Percentiles rank a stretch among this genome's conserved stretches.
These are phyloP conservation scores for Gallinago nigripennis DNA, from an alignment of 2,797 vertebrate species.

Conservation along the genomic window DNA sequence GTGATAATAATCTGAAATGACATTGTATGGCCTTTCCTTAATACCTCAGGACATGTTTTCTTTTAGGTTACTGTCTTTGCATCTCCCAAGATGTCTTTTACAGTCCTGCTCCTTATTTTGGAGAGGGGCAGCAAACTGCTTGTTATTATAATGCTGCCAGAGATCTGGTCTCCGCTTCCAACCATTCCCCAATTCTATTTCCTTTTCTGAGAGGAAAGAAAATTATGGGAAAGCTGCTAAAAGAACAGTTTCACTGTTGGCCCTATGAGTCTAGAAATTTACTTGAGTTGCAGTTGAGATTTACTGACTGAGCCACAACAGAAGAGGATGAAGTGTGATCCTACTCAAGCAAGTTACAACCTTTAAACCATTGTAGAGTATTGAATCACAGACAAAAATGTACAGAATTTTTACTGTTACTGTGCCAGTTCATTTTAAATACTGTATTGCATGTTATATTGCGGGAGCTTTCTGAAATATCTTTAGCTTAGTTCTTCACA, in stretches of 20 bases:
- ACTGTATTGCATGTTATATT: background rate
- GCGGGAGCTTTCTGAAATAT: background rate
- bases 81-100: background rate
- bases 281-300: background rate
- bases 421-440: background rate
- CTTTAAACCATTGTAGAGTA: background rate
- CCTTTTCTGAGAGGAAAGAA: background rate
- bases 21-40: background rate
- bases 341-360: background rate
- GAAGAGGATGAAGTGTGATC: background rate
- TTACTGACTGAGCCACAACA: background rate
- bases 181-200: background rate
- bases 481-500: background rate
- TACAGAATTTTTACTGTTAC: background rate
- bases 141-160: background rate
- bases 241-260: background rate
- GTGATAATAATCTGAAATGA: background rate
- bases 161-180: background rate
- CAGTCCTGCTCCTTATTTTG: background rate
- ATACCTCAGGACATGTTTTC: background rate
- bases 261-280: background rate
- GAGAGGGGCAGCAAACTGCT: background rate
- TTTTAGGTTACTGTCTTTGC: background rate
- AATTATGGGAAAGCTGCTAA: background rate
- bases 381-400: background rate